Conservation (phyloP, 2,113 vertebrate genomes). For the Crotalus tigris region DNA sequence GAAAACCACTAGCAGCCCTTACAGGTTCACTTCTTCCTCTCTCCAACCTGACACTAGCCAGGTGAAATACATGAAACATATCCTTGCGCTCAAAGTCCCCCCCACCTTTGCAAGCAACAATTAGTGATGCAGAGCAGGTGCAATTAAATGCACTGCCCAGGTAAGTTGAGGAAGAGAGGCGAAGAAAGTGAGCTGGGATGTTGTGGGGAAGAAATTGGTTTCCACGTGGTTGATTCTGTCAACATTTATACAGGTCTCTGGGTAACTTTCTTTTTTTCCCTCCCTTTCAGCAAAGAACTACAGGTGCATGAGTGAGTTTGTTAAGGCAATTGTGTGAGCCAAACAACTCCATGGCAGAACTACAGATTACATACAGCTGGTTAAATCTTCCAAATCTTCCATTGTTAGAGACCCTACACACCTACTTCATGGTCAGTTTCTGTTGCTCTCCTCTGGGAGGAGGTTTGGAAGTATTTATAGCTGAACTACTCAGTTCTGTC, state of each 20-base stretch:
- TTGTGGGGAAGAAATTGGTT: neutral
- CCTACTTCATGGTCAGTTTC: too few relatives aligned
- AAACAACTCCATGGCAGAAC: neutral
- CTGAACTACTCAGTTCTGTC: too few relatives aligned
- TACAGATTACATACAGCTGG: neutral
- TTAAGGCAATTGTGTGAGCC: neutral
- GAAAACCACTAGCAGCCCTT: neutral
- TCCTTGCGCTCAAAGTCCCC: neutral
- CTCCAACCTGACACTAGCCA: neutral
- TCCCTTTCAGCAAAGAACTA: neutral
- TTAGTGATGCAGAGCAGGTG: neutral
- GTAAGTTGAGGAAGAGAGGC: neutral
- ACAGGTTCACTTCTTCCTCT: neutral
- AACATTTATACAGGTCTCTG: neutral
- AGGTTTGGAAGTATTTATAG: too few relatives aligned
- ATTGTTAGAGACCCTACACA: too few relatives aligned
- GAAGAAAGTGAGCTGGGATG: neutral
- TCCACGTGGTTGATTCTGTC: neutral
- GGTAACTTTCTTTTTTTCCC: neutral
- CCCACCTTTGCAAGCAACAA: neutral
- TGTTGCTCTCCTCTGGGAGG: too few relatives aligned
- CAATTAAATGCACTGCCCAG: neutral
- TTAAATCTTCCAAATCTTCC: neutral
- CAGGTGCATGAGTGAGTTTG: neutral
- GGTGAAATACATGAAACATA: too few relatives aligned